These are phyloP conservation scores for Lacerta agilis DNA, from an alignment of 2,797 vertebrate species.

Conservation along the genomic window DNA sequence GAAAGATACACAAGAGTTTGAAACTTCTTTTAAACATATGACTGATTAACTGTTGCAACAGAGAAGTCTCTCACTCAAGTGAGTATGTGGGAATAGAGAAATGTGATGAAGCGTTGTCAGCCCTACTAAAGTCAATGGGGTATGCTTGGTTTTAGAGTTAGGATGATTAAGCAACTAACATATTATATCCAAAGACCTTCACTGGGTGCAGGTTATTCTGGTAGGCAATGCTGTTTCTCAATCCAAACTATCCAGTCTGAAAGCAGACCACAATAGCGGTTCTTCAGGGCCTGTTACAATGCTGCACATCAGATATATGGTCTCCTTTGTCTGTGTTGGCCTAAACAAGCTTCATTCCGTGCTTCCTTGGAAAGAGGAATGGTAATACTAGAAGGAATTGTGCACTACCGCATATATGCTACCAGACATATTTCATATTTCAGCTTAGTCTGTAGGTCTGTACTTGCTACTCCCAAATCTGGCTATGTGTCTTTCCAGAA, in stretches of 20 bases:
- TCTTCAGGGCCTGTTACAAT: not conserved
- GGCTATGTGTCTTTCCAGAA: not conserved
- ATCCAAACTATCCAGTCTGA: not conserved
- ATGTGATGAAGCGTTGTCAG: not conserved
- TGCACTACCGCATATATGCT: not conserved
- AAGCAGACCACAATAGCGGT: not conserved
- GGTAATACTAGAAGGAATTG: not conserved
- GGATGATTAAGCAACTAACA: not conserved
- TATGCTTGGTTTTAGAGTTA: not conserved
- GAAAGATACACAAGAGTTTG: not conserved
- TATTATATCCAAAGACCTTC: not conserved
- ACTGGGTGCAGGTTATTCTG: not conserved
- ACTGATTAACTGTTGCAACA: slow-evolving; percentile 32
- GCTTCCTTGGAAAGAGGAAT: not conserved
- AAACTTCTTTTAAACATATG: not conserved
- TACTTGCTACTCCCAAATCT: not conserved
- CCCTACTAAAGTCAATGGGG: not conserved
- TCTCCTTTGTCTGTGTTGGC: not conserved
- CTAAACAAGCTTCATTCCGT: not conserved
- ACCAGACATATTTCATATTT: not conserved
- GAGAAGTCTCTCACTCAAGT: slow-evolving; percentile 57
- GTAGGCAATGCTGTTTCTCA: not conserved
- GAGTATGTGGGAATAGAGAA: not conserved
- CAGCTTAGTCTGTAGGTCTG: not conserved
- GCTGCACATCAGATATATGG: not conserved